phyloP scores from a whole-genome alignment of 1,140 invertebrate genomes.

The Panulirus ornatus region DNA sequence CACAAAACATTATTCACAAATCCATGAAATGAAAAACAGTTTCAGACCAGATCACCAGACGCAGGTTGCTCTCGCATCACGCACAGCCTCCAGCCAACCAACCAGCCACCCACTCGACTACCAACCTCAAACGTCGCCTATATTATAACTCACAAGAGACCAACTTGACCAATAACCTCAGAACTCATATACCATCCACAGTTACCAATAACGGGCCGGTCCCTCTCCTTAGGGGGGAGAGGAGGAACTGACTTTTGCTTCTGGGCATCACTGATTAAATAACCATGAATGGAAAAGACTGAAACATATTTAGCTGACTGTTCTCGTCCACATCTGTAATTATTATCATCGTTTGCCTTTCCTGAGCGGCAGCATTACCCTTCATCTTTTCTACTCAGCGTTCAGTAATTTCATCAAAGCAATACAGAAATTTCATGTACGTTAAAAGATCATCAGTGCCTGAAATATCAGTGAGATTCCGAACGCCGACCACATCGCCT shows the following conservation, averaged over 20 bases:
- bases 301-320: not conserved
- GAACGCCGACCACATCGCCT: not conserved
- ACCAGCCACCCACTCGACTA: not conserved
- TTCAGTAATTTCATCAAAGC: conserved; percentile 36
- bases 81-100: not conserved
- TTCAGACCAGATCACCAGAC: too few relatives aligned
- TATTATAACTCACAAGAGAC: not conserved
- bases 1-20: too few relatives aligned
- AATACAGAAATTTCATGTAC: conserved; percentile 15
- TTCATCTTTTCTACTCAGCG: not conserved
- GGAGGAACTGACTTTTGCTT: conserved; percentile 11
- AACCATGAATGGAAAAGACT: not conserved
- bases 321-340: too few relatives aligned
- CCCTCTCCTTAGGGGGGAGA: not conserved
- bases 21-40: too few relatives aligned
- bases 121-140: not conserved
- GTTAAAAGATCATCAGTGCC: not conserved
- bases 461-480: conserved; percentile 52
- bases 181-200: not conserved
- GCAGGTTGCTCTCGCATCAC: too few relatives aligned
- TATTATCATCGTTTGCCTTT: not conserved
- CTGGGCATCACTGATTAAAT: conserved; percentile 14
- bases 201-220: conserved; percentile 21
- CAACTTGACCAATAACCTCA: not conserved
- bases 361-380: not conserved